Percentiles rank a stretch among this genome's conserved stretches.
These are phyloP conservation scores for Ryuthela nishihirai DNA, from an alignment of 2,888 invertebrate species.

Conservation along the genomic window DNA sequence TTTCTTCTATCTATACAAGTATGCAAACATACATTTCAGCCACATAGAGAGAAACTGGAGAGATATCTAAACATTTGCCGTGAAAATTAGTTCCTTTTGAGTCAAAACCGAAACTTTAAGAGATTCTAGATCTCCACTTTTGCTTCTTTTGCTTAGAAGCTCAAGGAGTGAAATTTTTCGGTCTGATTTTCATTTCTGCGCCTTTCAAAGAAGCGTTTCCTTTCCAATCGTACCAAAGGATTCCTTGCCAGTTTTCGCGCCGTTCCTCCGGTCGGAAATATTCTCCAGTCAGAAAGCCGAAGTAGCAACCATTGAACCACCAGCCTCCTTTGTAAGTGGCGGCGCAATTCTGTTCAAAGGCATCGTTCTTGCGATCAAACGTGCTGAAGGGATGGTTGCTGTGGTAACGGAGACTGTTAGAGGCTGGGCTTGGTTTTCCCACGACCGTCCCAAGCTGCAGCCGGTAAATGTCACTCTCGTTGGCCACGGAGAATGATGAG, in stretches of 20 bases:
- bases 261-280: conserved; percentile 19
- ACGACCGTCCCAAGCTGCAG: conserved; percentile 50
- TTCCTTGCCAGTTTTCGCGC: conserved; percentile 49
- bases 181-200: conserved; percentile 56
- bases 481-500: conserved; percentile 45
- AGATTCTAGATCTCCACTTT: too few species aligned
- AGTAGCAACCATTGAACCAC: conserved; percentile 60
- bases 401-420: conserved; percentile 50
- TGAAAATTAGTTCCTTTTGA: too few species aligned
- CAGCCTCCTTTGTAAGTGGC: conserved; percentile 59
- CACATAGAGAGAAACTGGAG: too few species aligned
- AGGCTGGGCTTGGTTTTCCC: background rate
- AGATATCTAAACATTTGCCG: too few species aligned
- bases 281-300: conserved; percentile 35
- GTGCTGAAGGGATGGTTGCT: conserved; percentile 56
- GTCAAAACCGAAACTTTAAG: too few species aligned
- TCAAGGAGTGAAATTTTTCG: conserved; percentile 31
- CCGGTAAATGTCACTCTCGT: conserved; percentile 43
- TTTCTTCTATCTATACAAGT: too few species aligned
- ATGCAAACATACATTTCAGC: too few species aligned
- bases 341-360: conserved; percentile 54
- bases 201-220: conserved; percentile 58
- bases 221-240: conserved; percentile 60
- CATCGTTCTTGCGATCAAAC: conserved; percentile 55
- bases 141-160: too few species aligned